A percentile compares a stretch with the other conserved stretches of the same genome.
Conservation (phyloP, 2,113 vertebrate genomes). For the Mirounga angustirostris region DNA sequence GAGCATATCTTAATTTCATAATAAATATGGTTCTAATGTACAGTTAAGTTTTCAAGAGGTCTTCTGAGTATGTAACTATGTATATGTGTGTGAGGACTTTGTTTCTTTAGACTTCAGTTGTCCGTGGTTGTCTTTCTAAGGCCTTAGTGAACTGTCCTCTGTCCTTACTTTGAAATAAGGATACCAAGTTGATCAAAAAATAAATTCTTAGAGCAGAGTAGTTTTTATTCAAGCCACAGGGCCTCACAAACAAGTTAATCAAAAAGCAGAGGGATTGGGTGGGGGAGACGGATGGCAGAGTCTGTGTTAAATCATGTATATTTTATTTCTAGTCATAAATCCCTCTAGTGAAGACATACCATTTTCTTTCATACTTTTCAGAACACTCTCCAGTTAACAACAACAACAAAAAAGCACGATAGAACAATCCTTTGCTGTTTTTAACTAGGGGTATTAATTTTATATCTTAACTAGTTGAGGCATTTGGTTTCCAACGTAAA, state of each 20-base stretch:
- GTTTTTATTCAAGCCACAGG: conserved; percentile 33
- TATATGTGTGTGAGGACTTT: background rate
- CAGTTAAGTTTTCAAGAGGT: background rate
- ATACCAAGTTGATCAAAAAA: background rate
- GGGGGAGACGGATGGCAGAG: background rate
- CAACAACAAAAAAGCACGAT: background rate
- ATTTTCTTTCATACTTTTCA: background rate
- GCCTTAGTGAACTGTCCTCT: background rate
- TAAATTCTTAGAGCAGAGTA: conserved; percentile 29
- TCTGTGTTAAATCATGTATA: background rate
- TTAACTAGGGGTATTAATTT: background rate
- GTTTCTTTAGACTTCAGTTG: background rate
- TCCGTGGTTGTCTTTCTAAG: background rate
- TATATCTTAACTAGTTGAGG: conserved; percentile 22
- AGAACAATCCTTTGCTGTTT: background rate
- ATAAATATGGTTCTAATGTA: background rate
- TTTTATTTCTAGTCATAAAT: conserved; percentile 11
- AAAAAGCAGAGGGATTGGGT: background rate
- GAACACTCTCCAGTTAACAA: background rate
- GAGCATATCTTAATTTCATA: background rate
- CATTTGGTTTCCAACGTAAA: conserved; percentile 9
- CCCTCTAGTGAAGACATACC: background rate
- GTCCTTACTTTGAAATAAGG: background rate
- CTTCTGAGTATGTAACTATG: background rate
- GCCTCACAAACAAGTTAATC: conserved; percentile 43